phyloP scores from a whole-genome alignment of 2,888 invertebrate genomes.

The Drosophila subquinaria region DNA sequence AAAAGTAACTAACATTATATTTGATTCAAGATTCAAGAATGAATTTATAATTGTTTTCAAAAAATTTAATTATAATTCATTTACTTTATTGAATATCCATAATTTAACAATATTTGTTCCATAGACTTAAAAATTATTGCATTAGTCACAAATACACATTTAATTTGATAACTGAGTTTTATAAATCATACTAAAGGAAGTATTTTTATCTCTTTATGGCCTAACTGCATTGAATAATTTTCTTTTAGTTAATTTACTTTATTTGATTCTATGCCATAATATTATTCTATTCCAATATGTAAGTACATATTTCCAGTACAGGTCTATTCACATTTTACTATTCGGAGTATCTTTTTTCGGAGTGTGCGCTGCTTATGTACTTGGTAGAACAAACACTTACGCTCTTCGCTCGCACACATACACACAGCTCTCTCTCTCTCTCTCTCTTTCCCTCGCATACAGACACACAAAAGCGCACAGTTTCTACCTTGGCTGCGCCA shows the following conservation, averaged over 20 bases:
- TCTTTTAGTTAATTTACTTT: background rate
- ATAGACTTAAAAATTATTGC: too few species aligned
- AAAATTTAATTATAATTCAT: too few species aligned
- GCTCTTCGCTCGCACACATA: slow-evolving; percentile 34
- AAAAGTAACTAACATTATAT: too few species aligned
- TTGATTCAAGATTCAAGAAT: too few species aligned
- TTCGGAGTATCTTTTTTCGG: slow-evolving; percentile 68
- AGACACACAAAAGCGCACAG: background rate
- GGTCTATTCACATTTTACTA: slow-evolving; percentile 24
- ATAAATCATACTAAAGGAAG: background rate
- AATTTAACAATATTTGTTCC: too few species aligned
- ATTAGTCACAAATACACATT: too few species aligned
- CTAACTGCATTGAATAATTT: background rate
- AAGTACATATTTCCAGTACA: background rate
- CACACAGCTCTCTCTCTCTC: slow-evolving; percentile 1
- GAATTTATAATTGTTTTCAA: too few species aligned
- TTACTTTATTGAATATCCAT: too few species aligned
- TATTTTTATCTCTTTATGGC: too few species aligned
- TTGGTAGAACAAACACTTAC: slow-evolving; percentile 18
- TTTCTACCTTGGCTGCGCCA: slow-evolving; percentile 42
- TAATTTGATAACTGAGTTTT: background rate
- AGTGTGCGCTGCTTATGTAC: slow-evolving; percentile 54
- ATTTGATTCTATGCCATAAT: background rate
- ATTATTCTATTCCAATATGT: background rate
- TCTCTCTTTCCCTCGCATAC: slow-evolving; percentile 11